A percentile compares a stretch with the other conserved stretches of the same genome.
Evolutionary conservation across 2,888 invertebrate genomes (phyloP).

Genomic region (Nudaria mundana): DNA sequence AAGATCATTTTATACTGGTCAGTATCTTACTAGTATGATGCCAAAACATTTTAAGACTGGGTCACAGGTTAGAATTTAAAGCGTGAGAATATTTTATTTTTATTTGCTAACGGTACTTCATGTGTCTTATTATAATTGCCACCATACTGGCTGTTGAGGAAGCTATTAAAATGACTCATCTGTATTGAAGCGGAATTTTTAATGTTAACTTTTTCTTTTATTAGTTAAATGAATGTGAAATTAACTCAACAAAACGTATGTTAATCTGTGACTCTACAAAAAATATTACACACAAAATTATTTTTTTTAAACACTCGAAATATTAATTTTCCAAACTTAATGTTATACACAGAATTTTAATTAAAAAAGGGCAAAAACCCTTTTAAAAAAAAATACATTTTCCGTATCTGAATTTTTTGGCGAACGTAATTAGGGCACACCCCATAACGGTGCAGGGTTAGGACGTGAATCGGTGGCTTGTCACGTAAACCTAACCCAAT

Average conservation of each 20-base stretch:
- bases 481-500: constrained; percentile 80
- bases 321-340: no score
- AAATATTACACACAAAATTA: no score
- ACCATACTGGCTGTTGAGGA: constrained; percentile 2
- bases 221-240: no score
- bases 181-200: no score
- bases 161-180: constrained; percentile 2
- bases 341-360: constrained; percentile 1
- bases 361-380: constrained; percentile 1
- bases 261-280: no score
- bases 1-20: constrained; percentile 42
- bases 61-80: constrained; percentile 64
- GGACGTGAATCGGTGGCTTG: constrained; percentile 61
- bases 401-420: constrained; percentile 38
- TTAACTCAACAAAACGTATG: no score
- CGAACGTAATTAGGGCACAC: constrained; percentile 73
- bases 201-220: no score
- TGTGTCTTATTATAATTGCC: constrained; percentile 13
- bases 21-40: constrained; percentile 55
- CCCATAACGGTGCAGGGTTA: constrained; percentile 45
- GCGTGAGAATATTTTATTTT: constrained; percentile 60
- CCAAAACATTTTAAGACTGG: constrained; percentile 59
- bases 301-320: no score
- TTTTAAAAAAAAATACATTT: constrained; percentile 18
- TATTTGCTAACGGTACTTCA: constrained; percentile 29